Evolutionary conservation across 2,888 invertebrate species (phyloP), one percentile per base, ranked within the genome.

Genomic region (Punctoribates punctum): DNA sequence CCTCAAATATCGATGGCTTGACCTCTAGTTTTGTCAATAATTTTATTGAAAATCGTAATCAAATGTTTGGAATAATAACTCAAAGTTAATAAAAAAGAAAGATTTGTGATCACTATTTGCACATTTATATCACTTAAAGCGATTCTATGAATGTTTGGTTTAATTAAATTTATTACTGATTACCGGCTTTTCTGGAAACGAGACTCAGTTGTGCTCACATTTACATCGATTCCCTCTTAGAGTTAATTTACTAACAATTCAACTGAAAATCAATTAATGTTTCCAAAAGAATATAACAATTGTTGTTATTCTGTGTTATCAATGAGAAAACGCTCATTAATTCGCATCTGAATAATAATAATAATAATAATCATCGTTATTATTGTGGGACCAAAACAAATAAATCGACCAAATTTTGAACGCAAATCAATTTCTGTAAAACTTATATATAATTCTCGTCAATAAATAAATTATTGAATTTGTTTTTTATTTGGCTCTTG

Each of bases 131-230:
- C 34, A 65, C 6, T 57, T 25, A 25, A 57, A 25, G 34, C 23
- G 57, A 57, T 25, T n/a, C 23, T 57, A 29, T 48, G 48, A n/a
- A 48, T 48, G n/a, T 17, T 17, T 65, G 9, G n/a, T 57, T 34
- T 65, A 65, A 65, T 65, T 65, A 65, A 29, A 60, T 65, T 65
- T 34, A 65, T 65, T 65, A n/a, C 34, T 65, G 62, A 65, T 65
- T 65, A 65, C 27, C 34, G 11, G 62, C 29, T 29, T 65, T 17
- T 9, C 34, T 17, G n/a, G 5, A 65, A n/a, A 15, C 60, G 17
- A 29, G 34, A 34, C 34, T 34, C 34, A 34, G 29, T 65, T 65
- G 27, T 17, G 34, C 29, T 57, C 17, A 27, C 17, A 17, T 25
- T 65, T 17, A 65, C 62, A 29, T 17, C 62, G 34, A 65, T 65